A percentile compares a stretch with the other conserved stretches of the same genome.
These are phyloP conservation scores for Benthosema pterotum DNA, from an alignment of 2,797 vertebrate genomes.

Conservation along the genomic window DNA sequence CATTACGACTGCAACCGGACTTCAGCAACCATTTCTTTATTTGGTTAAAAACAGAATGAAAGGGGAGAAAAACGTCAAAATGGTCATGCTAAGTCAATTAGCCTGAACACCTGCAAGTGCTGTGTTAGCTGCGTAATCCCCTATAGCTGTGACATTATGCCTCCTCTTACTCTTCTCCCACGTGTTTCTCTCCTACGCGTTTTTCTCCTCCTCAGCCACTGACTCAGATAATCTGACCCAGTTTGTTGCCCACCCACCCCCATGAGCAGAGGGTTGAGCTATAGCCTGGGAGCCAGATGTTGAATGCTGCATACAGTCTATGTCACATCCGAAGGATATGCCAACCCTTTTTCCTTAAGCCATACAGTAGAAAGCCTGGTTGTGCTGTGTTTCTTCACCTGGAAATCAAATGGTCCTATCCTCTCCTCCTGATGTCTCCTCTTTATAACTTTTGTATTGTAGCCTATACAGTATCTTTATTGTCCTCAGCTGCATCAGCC, in stretches of 20 bases:
- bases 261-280: conserved; percentile 36
- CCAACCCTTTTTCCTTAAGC: background rate
- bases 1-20: conserved; percentile 9
- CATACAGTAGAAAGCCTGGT: background rate
- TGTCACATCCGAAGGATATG: conserved; percentile 24
- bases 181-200: conserved; percentile 50
- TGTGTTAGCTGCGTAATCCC: conserved; percentile 7
- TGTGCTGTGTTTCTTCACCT: background rate
- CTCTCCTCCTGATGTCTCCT: conserved; percentile 19
- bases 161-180: conserved; percentile 22
- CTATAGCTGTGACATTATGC: conserved; percentile 14
- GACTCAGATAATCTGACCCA: conserved; percentile 71
- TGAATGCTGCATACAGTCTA: conserved; percentile 30
- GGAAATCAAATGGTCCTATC: background rate
- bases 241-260: conserved; percentile 53
- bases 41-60: too few relatives aligned
- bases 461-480: too few relatives aligned
- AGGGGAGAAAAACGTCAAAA: too few relatives aligned
- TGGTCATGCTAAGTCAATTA: too few relatives aligned
- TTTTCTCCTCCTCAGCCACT: conserved; percentile 45
- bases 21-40: background rate
- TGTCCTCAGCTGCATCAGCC: too few relatives aligned
- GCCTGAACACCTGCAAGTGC: background rate
- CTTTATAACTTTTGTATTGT: background rate
- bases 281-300: conserved; percentile 53